phyloP scores from a whole-genome alignment of 2,113 vertebrate genomes.

The Heterotilapia buettikoferi region DNA sequence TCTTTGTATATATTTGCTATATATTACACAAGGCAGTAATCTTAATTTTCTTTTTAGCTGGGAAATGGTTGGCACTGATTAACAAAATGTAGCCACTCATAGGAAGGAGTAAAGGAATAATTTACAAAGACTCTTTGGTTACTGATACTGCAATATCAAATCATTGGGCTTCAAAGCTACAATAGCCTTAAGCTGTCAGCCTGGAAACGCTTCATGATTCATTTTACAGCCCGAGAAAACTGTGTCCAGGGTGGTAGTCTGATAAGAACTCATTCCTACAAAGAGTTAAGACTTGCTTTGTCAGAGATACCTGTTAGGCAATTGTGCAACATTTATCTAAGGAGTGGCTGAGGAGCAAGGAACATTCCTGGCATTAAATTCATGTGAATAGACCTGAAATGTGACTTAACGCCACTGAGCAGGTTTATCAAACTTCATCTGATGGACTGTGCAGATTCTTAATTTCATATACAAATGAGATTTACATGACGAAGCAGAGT shows the following conservation, averaged over 20 bases:
- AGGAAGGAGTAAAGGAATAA: background rate
- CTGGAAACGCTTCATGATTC: background rate
- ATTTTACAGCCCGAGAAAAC: background rate
- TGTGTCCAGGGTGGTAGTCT: background rate
- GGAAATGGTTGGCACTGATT: background rate
- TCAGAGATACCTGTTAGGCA: background rate
- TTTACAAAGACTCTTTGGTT: background rate
- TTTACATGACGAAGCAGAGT: background rate
- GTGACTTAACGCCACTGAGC: background rate
- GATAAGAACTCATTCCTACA: background rate
- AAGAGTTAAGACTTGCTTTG: background rate
- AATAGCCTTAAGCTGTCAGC: background rate
- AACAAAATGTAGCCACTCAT: background rate
- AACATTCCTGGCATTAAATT: background rate
- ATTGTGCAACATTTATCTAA: slow-evolving; percentile 9
- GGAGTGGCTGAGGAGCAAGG: slow-evolving; percentile 6
- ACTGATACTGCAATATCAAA: background rate
- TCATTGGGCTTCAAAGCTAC: background rate
- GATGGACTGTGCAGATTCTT: background rate
- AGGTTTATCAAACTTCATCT: background rate
- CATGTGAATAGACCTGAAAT: background rate
- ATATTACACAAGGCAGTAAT: background rate
- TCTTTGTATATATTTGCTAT: background rate
- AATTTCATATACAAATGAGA: accelerated
- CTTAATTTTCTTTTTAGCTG: background rate